Evolutionary conservation across 2,113 vertebrate genomes (phyloP).

Genomic region (Elephantulus edwardii): DNA sequence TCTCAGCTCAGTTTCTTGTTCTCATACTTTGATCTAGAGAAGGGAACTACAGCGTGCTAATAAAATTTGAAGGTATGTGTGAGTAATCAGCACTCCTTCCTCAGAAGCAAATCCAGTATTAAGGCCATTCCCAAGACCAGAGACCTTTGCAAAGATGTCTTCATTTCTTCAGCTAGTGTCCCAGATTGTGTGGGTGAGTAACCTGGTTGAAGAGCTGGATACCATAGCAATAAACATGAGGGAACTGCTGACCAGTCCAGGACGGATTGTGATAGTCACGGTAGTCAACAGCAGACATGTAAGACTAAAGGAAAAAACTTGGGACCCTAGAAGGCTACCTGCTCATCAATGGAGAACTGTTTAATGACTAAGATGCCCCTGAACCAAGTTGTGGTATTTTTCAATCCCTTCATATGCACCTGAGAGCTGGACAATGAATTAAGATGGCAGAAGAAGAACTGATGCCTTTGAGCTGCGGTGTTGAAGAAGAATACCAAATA

Average conservation of each 20-base stretch:
- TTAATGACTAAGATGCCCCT: no score
- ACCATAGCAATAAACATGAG: background rate
- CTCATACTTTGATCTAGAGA: constrained; percentile 64
- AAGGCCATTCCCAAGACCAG: constrained; percentile 34
- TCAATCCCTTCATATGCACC: no score
- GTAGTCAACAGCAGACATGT: rapidly evolving
- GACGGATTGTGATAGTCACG: no score
- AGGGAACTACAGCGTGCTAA: constrained; percentile 41
- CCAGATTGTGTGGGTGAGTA: background rate
- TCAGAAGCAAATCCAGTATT: constrained; percentile 64
- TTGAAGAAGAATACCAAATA: no score
- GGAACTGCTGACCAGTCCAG: background rate
- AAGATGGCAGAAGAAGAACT: no score
- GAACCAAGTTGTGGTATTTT: no score
- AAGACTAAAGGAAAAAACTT: constrained; percentile 30
- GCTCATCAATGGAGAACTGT: no score
- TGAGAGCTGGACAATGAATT: no score
- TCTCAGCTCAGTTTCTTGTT: constrained; percentile 58
- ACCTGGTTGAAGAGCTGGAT: background rate
- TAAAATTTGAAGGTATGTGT: constrained; percentile 68
- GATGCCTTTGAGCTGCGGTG: no score
- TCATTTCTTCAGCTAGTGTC: background rate
- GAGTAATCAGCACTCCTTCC: constrained; percentile 59
- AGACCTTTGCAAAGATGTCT: constrained; percentile 34
- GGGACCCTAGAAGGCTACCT: no score